Evolutionary conservation across 2,888 invertebrate genomes (phyloP), one percentile per base, ranked within the genome.

Genomic region (Sminthurinus aureus): DNA sequence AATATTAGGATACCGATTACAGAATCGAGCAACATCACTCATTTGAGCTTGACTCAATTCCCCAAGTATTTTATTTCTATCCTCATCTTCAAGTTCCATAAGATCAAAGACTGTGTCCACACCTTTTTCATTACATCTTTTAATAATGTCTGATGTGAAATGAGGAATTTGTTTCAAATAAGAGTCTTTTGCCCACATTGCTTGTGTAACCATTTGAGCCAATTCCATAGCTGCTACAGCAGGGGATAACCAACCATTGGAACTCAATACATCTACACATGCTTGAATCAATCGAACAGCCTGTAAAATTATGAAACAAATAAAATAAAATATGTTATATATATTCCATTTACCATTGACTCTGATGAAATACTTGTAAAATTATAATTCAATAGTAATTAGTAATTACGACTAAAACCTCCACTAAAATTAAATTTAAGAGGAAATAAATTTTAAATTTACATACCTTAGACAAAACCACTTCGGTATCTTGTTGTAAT

Each of bases 191-290:
- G 96, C 97, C 98, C 99, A 99, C 98, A 99, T 98, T 13, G 99
- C 99, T 91, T 99, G 99, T 0, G 99, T 99, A 1, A 97, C 96
- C 99, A 99, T 99, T 92, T 99, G 99, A 0, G 99, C 98, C 89
- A 99, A 92, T 91, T 99, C 99, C 99, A 99, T 99, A 89, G 99
- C 98, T 22, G 98, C 98, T 69, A 99, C 96, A 4, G 99, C 99
- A 0, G 99, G 99, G 0, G 97, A 94, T 79, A 99, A 92, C 99
- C 99, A 99, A 58, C 99, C 99, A 89, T 98, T 98, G 74, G 97
- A 97, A 90, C 95, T 96, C 66, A 98, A 91, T 13, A 98, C 97
- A 91, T 98, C 93, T 52, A 99, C 93, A 91, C 99, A 99, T 0
- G 99, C 99, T 90, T 96, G 96, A 90, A 96, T 96, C 80, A 96